Conservation (phyloP, 30 jellyfish, hydroid and myxozoan genomes). For the Aurelia aurita complex sp. Pacific region DNA sequence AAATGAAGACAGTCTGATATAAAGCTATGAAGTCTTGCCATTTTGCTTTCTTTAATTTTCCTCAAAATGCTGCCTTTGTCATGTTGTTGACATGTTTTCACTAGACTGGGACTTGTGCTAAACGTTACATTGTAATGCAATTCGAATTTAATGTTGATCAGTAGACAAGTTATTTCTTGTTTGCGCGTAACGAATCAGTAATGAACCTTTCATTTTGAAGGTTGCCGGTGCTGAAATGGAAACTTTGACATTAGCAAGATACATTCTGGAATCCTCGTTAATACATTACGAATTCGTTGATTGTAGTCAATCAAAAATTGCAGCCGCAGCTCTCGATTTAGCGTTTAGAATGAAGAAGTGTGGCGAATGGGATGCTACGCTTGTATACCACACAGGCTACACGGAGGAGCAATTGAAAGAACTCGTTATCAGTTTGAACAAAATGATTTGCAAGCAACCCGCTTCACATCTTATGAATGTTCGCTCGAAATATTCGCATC, state of each 20-base stretch:
- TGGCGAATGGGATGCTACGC: conserved; percentile 85
- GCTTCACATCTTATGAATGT: conserved; percentile 70
- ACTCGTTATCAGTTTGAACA: conserved; percentile 58
- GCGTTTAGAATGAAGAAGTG: conserved; percentile 82
- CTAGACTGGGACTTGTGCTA: too few relatives aligned
- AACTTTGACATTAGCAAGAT: conserved; percentile 84
- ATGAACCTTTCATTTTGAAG: conserved; percentile 17
- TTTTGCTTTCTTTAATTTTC: too few relatives aligned
- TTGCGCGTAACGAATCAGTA: too few relatives aligned
- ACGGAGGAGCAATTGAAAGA: conserved; percentile 69
- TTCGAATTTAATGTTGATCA: too few relatives aligned
- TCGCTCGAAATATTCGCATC: conserved; percentile 82
- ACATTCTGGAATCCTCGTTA: conserved; percentile 84
- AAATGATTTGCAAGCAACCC: conserved; percentile 68
- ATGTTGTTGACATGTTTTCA: too few relatives aligned
- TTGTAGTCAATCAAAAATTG: conserved; percentile 74
- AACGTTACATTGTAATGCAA: too few relatives aligned
- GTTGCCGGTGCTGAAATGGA: conserved; percentile 89
- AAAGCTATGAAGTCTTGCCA: too few relatives aligned
- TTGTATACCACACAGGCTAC: conserved; percentile 85
- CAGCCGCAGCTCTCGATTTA: conserved; percentile 84
- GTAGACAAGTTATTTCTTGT: too few relatives aligned
- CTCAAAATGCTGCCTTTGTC: too few relatives aligned
- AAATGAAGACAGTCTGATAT: too few relatives aligned
- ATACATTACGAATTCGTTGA: conserved; percentile 82